Conservation (phyloP, 2,888 invertebrate genomes). For the Leptopilina myrica region DNA sequence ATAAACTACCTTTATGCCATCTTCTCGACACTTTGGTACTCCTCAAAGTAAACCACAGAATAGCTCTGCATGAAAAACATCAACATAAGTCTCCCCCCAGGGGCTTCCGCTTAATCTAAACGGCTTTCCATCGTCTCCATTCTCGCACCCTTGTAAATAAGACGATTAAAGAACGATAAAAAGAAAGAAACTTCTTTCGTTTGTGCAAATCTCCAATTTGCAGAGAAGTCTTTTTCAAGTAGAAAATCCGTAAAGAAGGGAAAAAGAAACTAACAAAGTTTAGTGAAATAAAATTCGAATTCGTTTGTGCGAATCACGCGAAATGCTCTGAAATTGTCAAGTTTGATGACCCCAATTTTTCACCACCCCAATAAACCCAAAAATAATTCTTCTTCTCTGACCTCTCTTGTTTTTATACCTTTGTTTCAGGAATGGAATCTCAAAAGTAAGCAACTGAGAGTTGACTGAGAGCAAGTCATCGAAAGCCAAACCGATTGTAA, state of each 20-base stretch:
- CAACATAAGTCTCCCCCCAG: conserved; percentile 27
- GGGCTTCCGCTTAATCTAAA: conserved; percentile 37
- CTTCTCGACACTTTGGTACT: conserved; percentile 19
- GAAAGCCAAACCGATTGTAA: conserved; percentile 12
- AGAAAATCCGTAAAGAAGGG: neutral
- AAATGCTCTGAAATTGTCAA: conserved; percentile 15
- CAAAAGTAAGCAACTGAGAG: conserved; percentile 13
- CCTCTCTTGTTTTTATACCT: conserved; percentile 18
- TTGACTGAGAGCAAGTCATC: conserved; percentile 6
- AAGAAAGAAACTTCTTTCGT: neutral
- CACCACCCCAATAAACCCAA: conserved; percentile 17
- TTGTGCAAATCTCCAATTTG: no score
- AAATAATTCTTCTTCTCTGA: conserved; percentile 28
- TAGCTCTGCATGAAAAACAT: conserved; percentile 31
- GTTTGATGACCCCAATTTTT: conserved; percentile 32
- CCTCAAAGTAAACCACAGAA: conserved; percentile 31
- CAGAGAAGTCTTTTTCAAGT: neutral
- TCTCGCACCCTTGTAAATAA: conserved; percentile 29
- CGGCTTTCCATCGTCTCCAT: conserved; percentile 35
- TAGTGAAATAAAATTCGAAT: neutral
- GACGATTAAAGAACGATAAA: conserved; percentile 24
- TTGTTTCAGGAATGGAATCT: conserved; percentile 15
- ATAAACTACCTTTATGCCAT: conserved; percentile 29
- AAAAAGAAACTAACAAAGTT: no score
- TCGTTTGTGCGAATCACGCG: no score